Base-by-base conservation (phyloP, 2,888 invertebrate species). In the Hypsopygia costalis region DNA sequence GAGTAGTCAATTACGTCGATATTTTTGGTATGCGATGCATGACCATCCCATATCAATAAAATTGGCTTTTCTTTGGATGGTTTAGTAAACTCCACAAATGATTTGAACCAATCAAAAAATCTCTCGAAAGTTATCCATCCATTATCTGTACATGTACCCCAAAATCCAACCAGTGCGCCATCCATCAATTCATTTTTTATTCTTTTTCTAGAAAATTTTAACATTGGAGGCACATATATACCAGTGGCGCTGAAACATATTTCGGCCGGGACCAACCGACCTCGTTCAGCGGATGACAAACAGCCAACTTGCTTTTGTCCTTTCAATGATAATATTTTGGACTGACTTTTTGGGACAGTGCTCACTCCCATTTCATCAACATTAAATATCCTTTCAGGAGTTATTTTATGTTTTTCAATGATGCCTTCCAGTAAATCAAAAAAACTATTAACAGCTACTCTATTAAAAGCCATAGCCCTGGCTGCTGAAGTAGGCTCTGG, bases 41-140 rank as follows among this genome's bases (percentile, higher is more conserved):
- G 73, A 7, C 70, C 70, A 53, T 77, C 73, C 8, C 72, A 39
- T 11, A 75, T 52, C 11, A 76, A 36, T 25, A 72, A 46, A 5
- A 58, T 56, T 33, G 58, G 58, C 10, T 34, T 34, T 34, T 34
- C 34, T 34, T 34, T 34, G 10, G 34, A 21, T 4, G 58, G 49
- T 34, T 64, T 61, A 12, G 49, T 40, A 31, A 46, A 37, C 11
- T 50, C 35, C n/a, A 57, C 36, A 46, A 74, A 70, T 47, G 67
- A 62, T 41, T 58, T 41, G 31, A 72, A 55, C 66, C 69, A 68
- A 20, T 53, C 46, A 6, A 51, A 39, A 28, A 62, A 58, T 39
- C 56, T 46, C 28, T 59, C 38, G 38, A 55, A 58, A 44, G 34
- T 34, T n/a, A 60, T 65, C 65, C 66, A 73, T 5, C 64, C 63